Evolutionary conservation across 2,888 invertebrate genomes (phyloP), one percentile per base, ranked within the genome.

Genomic region (Ectobius pallidus): DNA sequence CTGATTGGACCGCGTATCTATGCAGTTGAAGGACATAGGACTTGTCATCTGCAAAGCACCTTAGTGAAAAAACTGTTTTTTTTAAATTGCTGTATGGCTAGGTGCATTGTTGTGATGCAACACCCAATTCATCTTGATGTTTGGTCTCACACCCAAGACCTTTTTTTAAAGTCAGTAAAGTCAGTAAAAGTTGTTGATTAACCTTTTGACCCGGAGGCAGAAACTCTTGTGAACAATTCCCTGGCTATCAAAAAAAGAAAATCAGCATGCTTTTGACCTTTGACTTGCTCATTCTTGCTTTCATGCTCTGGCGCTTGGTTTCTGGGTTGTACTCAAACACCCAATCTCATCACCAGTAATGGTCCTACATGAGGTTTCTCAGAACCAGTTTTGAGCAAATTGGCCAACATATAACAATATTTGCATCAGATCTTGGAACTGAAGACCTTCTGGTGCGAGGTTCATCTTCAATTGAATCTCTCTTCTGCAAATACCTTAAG

Each of bases 361-460:
- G 14, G 14, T 39, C 39, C 7, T 9, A 6, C 14, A 9, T 6
- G 14, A 39, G 39, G 39, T 39, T 39, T 39, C 7, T 39, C 39
- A 14, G 39, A 39, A 39, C 39, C 39, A 39, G 39, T 39, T 39
- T 39, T 39, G 39, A 39, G 39, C 39, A 39, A 14, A 39, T 39
- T 39, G 6, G 6, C 39, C 14, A 9, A 39, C 14, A 14, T 14
- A 6, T 9, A 39, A 75, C 71, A 76, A 77, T 73, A 77, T 77
- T 77, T 77, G 75, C 74, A 75, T 76, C 72, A 70, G 74, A 76
- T 75, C 71, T 76, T 74, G 75, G 52, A 75, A 73, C 42, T 73
- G 75, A 76, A 75, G 75, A 74, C 70, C 77, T 73, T 76, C 39
- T 14, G 39, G 7, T 39, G 39, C 39, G 39, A 39, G 39, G 39